A percentile compares a stretch with the other conserved stretches of the same genome.
Evolutionary conservation across 1,140 invertebrate species (phyloP).

Genomic region (Drosophila novamexicana): DNA sequence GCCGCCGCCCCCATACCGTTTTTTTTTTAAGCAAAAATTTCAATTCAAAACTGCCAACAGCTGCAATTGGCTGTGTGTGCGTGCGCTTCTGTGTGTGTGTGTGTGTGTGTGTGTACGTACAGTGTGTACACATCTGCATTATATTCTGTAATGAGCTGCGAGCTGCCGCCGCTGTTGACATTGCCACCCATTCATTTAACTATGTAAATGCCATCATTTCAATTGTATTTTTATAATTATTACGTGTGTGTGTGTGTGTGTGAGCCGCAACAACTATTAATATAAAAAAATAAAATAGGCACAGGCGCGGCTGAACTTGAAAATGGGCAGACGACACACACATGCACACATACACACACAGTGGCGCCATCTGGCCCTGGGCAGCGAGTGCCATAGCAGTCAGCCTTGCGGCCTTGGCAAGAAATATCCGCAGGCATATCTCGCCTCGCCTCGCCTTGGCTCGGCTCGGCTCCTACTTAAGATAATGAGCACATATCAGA

Average conservation of each 20-base stretch:
- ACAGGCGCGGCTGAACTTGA: slow-evolving; percentile 42
- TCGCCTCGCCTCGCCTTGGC: neutral
- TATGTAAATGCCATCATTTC: slow-evolving; percentile 43
- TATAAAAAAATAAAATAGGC: slow-evolving; percentile 13
- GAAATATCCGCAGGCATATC: slow-evolving; percentile 41
- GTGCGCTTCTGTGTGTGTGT: neutral
- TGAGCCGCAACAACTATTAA: slow-evolving; percentile 10
- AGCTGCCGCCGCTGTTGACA: slow-evolving; percentile 35
- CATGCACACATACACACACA: slow-evolving; percentile 1
- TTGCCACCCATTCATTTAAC: slow-evolving; percentile 53
- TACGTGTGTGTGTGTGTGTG: neutral
- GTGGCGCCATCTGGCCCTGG: slow-evolving; percentile 45
- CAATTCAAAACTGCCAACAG: slow-evolving; percentile 25
- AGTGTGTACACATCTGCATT: slow-evolving; percentile 43
- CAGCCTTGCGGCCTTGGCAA: slow-evolving; percentile 23
- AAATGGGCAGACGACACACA: slow-evolving; percentile 22
- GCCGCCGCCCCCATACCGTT: neutral
- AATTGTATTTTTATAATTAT: slow-evolving; percentile 51
- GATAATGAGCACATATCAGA: slow-evolving; percentile 35
- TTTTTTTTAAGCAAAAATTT: slow-evolving; percentile 14
- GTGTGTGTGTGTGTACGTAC: slow-evolving; percentile 8
- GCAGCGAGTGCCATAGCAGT: slow-evolving; percentile 34
- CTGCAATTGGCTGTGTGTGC: slow-evolving; percentile 21
- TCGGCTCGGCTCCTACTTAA: slow-evolving; percentile 18
- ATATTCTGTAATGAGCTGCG: slow-evolving; percentile 48